Conservation (phyloP, 2,888 invertebrate genomes). For the Idaea biselata region DNA sequence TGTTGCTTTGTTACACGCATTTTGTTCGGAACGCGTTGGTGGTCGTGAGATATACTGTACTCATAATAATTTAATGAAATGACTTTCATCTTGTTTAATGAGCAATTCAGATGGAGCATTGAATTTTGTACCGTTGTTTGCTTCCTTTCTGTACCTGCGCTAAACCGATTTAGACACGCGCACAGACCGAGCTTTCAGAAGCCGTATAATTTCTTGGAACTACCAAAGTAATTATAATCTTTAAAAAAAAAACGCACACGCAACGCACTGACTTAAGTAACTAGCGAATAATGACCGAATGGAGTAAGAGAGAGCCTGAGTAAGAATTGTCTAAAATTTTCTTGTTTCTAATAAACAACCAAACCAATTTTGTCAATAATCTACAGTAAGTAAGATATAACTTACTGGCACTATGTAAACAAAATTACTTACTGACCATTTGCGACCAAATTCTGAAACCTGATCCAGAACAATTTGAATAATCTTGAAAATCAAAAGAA, state of each 20-base stretch:
- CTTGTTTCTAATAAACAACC: too few relatives aligned
- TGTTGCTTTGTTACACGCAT: background rate
- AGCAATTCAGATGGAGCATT: background rate
- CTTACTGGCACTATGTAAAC: too few relatives aligned
- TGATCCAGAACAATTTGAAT: constrained; percentile 46
- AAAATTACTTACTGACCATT: background rate
- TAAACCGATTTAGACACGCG: background rate
- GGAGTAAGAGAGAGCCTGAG: too few relatives aligned
- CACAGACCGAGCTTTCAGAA: background rate
- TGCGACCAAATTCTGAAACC: constrained; percentile 31
- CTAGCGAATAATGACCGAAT: too few relatives aligned
- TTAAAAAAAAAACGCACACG: constrained; percentile 16
- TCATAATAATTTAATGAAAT: background rate
- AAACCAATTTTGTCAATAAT: too few relatives aligned
- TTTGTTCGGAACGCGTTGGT: background rate
- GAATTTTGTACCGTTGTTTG: background rate
- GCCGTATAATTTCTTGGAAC: background rate
- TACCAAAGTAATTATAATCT: background rate
- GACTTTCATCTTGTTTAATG: background rate
- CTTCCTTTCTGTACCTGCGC: background rate
- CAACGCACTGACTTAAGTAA: too few relatives aligned
- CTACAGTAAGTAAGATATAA: too few relatives aligned
- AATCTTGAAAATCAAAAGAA: constrained; percentile 47
- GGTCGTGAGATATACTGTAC: background rate
- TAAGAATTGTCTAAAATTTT: too few relatives aligned